phyloP scores from a whole-genome alignment of 2,888 invertebrate species.

The Sicus ferrugineus region DNA sequence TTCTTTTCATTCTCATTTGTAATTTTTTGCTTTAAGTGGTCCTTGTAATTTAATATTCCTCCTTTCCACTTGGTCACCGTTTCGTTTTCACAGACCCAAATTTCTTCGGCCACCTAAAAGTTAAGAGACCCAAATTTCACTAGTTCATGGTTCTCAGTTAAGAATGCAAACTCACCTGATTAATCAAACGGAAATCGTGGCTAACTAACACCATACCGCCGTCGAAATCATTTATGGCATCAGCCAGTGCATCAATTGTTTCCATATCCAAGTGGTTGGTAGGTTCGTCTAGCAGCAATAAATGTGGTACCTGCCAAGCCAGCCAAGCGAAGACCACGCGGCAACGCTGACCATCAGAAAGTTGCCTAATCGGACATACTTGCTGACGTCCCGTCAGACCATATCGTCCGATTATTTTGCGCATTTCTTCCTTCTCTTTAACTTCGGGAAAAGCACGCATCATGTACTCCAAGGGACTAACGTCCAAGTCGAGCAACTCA shows the following conservation, averaged over 20 bases:
- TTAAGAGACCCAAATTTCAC: neutral
- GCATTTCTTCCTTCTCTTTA: conserved; percentile 98
- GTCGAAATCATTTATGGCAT: conserved; percentile 96
- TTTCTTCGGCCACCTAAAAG: conserved; percentile 93
- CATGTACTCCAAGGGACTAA: conserved; percentile 98
- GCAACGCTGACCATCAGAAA: conserved; percentile 98
- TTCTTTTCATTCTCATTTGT: conserved; percentile 67
- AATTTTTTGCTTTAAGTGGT: conserved; percentile 88
- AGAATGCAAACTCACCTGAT: conserved; percentile 76
- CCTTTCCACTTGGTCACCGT: conserved; percentile 97
- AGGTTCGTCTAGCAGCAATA: conserved; percentile 83
- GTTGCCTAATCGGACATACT: conserved; percentile 68
- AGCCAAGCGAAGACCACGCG: conserved; percentile 99
- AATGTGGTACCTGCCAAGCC: conserved; percentile 96
- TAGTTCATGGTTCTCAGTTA: neutral
- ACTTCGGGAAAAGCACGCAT: conserved; percentile 95
- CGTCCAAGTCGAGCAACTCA: conserved; percentile 92
- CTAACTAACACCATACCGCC: conserved; percentile 99
- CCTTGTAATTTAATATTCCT: conserved; percentile 95
- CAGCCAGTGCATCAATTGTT: conserved; percentile 97
- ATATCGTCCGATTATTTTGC: conserved; percentile 97
- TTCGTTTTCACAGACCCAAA: conserved; percentile 98
- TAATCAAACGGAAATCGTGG: conserved; percentile 99
- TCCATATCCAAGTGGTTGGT: conserved; percentile 98
- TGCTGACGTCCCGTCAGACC: conserved; percentile 97